Conservation (phyloP, 1,140 invertebrate species). For the Limonius californicus region DNA sequence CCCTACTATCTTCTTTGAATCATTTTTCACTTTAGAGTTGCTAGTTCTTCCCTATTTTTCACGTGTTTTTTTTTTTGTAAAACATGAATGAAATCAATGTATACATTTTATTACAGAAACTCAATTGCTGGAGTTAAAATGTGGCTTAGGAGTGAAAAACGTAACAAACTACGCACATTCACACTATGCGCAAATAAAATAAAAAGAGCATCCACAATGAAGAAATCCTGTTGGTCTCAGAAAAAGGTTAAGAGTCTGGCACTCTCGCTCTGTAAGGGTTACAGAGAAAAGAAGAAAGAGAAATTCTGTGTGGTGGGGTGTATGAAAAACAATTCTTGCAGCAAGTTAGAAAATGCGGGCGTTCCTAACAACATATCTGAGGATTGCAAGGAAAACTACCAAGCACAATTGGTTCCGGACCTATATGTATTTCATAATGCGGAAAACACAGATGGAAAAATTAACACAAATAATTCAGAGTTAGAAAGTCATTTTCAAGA, state of each 20-base stretch:
- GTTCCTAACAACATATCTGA: conserved; percentile 18
- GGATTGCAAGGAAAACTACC: conserved; percentile 42
- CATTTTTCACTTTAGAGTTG: too few relatives aligned
- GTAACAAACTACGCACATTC: conserved; percentile 33
- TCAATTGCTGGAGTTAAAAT: conserved; percentile 22
- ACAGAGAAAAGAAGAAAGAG: background rate
- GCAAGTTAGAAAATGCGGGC: conserved; percentile 11
- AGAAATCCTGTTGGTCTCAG: conserved; percentile 14
- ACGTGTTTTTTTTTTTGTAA: background rate
- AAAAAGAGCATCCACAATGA: conserved; percentile 7
- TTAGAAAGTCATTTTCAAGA: background rate
- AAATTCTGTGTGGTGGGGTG: background rate
- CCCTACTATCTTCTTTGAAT: too few relatives aligned
- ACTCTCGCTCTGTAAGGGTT: conserved; percentile 16
- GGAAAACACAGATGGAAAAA: conserved; percentile 5
- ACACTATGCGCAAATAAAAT: conserved; percentile 20
- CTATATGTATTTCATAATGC: conserved; percentile 25
- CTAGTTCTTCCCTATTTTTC: background rate
- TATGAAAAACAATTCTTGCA: conserved; percentile 16
- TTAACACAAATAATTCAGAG: background rate
- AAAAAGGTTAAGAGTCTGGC: conserved; percentile 22
- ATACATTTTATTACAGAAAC: background rate
- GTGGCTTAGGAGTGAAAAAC: conserved; percentile 44
- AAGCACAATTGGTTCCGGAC: conserved; percentile 42
- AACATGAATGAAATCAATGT: background rate